Conservation (phyloP, 2,113 vertebrate genomes). For the Pseudopodoces humilis region DNA sequence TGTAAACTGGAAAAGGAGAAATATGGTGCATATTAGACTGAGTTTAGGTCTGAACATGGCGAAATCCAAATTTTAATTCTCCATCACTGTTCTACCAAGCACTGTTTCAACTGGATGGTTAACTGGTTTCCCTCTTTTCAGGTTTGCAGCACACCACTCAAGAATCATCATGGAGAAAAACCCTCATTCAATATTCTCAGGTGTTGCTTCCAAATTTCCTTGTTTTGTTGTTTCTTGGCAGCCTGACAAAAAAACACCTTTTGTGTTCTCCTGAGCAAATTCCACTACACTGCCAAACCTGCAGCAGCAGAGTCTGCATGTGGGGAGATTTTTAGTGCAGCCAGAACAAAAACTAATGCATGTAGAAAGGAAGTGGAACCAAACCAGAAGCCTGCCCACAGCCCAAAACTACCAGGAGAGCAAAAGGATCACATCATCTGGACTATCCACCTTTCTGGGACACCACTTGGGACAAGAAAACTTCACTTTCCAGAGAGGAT, state of each 20-base stretch:
- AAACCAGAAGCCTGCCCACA: neutral
- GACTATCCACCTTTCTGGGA: neutral
- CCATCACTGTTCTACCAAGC: neutral
- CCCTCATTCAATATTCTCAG: neutral
- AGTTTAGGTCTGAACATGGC: neutral
- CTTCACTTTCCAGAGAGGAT: neutral
- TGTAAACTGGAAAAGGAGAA: neutral
- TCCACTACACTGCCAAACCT: neutral
- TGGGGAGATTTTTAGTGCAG: neutral
- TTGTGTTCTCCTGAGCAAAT: neutral
- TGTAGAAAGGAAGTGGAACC: neutral
- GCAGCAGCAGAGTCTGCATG: neutral
- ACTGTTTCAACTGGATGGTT: neutral
- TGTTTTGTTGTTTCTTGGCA: neutral
- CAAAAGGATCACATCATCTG: fast-evolving
- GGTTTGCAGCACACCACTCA: neutral
- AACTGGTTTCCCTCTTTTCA: neutral
- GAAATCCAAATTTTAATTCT: neutral
- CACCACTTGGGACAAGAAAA: neutral
- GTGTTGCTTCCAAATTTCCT: neutral
- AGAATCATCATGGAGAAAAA: neutral
- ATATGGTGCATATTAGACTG: neutral
- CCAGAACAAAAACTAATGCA: neutral
- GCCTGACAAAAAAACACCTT: neutral
- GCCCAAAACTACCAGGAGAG: neutral